Evolutionary conservation across 2,113 vertebrate species (phyloP).

Genomic region (Pachycephala philippinensis): DNA sequence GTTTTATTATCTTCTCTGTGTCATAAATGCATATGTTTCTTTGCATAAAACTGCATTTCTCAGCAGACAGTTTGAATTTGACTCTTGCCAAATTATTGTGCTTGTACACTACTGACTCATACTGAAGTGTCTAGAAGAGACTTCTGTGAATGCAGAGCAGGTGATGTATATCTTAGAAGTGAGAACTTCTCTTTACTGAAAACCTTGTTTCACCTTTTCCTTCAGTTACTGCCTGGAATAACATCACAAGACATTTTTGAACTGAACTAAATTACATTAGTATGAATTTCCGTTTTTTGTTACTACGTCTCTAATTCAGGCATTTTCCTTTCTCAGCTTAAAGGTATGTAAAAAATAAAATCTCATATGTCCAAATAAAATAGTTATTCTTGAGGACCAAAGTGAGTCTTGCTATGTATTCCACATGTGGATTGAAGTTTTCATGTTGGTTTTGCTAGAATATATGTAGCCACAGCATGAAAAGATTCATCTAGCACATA

Average conservation of each 20-base stretch:
- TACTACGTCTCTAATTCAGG: neutral
- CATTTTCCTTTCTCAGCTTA: neutral
- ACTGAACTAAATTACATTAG: neutral
- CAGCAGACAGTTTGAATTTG: neutral
- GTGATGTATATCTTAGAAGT: neutral
- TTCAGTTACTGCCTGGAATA: neutral
- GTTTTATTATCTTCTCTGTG: neutral
- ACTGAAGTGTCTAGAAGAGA: neutral
- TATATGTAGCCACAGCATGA: neutral
- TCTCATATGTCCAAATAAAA: neutral
- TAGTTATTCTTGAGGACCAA: neutral
- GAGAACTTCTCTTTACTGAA: neutral
- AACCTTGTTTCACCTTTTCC: neutral
- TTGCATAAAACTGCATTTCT: neutral
- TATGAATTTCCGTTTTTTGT: neutral
- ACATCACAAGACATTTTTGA: neutral
- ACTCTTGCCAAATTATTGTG: neutral
- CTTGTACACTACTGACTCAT: neutral
- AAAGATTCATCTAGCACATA: neutral
- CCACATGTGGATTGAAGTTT: neutral
- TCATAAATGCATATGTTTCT: neutral
- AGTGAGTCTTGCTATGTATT: fast-evolving
- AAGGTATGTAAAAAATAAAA: neutral
- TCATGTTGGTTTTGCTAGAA: neutral
- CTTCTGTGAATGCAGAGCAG: neutral